Evolutionary conservation across 1,140 invertebrate species (phyloP).

Genomic region (Drosophila truncata): DNA sequence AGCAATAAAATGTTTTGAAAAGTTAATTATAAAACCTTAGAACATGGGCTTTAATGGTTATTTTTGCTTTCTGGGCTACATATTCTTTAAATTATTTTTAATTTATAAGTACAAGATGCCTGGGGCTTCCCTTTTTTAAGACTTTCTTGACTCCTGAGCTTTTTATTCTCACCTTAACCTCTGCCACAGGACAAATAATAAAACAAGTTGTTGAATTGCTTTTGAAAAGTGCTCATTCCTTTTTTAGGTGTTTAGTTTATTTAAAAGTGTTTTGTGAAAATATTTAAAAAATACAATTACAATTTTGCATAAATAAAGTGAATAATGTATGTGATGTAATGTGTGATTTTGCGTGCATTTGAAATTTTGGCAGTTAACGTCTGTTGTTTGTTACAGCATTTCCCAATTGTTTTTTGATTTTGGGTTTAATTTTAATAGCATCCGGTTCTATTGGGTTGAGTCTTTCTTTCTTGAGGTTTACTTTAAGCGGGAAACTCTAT

Average conservation of each 20-base stretch:
- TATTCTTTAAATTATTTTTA: too few species aligned
- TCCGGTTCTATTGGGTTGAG: conserved; percentile 58
- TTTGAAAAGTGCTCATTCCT: conserved; percentile 75
- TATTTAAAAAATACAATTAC: conserved; percentile 68
- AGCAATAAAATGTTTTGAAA: background rate
- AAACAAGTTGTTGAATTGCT: conserved; percentile 61
- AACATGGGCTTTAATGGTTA: background rate
- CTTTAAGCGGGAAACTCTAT: conserved; percentile 28
- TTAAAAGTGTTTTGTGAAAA: conserved; percentile 67
- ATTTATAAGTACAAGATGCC: too few species aligned
- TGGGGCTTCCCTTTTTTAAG: too few species aligned
- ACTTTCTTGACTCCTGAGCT: too few species aligned
- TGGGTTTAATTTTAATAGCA: conserved; percentile 18
- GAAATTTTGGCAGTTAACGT: conserved; percentile 61
- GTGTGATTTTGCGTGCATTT: conserved; percentile 17
- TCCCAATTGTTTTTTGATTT: conserved; percentile 10
- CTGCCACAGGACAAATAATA: conserved; percentile 22
- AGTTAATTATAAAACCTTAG: background rate
- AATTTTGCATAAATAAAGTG: conserved; percentile 53
- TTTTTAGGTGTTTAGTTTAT: conserved; percentile 77
- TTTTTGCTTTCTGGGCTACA: background rate
- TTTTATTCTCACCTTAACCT: too few species aligned
- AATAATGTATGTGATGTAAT: conserved; percentile 32
- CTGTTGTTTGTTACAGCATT: conserved; percentile 8
- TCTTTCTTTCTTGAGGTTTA: conserved; percentile 49